Percentiles rank a stretch among this genome's conserved stretches.
phyloP scores from a whole-genome alignment of 2,888 invertebrate genomes.

The Himalopsyche anomala region DNA sequence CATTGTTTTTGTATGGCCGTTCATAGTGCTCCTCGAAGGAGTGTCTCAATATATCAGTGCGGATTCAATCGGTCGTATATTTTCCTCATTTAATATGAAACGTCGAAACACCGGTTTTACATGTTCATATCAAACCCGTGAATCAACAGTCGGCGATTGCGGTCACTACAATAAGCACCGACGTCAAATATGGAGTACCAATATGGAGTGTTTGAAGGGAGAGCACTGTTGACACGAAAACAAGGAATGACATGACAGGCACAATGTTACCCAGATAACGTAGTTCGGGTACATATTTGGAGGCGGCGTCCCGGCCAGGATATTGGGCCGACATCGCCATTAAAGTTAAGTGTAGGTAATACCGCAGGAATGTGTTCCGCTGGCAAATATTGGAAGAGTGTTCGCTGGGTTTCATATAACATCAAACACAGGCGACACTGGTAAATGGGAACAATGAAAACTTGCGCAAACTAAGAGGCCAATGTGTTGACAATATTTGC shows the following conservation, averaged over 20 bases:
- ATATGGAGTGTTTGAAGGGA: neutral
- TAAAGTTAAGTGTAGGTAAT: constrained; percentile 29
- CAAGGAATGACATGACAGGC: constrained; percentile 11
- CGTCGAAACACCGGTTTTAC: no score
- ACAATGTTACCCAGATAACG: constrained; percentile 12
- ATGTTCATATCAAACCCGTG: neutral
- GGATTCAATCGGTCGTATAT: no score
- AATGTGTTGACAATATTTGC: no score
- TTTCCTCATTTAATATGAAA: no score
- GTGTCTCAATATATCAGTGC: no score
- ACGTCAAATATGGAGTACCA: constrained; percentile 10
- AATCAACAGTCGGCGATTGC: constrained; percentile 8
- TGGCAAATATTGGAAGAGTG: constrained; percentile 13
- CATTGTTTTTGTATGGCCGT: no score
- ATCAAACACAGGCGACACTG: no score
- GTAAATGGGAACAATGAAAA: no score
- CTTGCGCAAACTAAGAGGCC: no score
- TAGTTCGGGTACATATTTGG: neutral
- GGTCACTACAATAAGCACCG: neutral
- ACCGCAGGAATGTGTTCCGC: neutral
- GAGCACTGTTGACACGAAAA: constrained; percentile 16
- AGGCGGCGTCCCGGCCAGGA: neutral
- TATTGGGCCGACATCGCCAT: constrained; percentile 20
- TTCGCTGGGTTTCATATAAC: neutral
- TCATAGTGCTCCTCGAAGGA: no score